Evolutionary conservation across 1,140 invertebrate species (phyloP).

Genomic region (Bombus breviceps): DNA sequence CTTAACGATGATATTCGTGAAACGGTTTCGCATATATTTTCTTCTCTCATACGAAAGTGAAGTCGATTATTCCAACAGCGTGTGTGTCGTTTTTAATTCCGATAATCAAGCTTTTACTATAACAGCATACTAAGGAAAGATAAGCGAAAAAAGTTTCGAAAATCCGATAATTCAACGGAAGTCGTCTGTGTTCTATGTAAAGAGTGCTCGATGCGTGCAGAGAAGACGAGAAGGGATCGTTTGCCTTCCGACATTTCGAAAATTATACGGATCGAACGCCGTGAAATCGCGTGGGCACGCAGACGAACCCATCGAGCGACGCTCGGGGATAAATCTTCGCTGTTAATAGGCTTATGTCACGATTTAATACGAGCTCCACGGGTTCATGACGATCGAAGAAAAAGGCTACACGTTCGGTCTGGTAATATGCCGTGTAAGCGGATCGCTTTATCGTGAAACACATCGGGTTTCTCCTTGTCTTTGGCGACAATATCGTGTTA

Average conservation of each 20-base stretch:
- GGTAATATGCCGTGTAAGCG: slow-evolving; percentile 8
- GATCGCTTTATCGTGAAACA: not conserved
- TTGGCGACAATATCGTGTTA: too few relatives aligned
- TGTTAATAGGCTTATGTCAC: slow-evolving; percentile 33
- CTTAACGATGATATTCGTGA: too few relatives aligned
- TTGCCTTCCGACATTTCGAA: not conserved
- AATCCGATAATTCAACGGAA: not conserved
- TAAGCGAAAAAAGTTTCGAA: not conserved
- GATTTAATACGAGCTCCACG: slow-evolving; percentile 14
- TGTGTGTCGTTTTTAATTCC: too few relatives aligned
- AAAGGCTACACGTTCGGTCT: not conserved
- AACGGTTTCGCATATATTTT: too few relatives aligned
- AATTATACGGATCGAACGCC: not conserved
- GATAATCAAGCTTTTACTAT: too few relatives aligned
- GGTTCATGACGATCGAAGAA: not conserved
- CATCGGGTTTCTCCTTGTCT: too few relatives aligned
- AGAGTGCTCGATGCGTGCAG: not conserved
- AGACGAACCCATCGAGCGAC: not conserved
- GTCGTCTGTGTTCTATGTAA: not conserved
- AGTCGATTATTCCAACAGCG: too few relatives aligned
- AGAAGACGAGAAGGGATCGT: not conserved
- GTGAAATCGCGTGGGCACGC: not conserved
- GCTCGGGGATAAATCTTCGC: not conserved
- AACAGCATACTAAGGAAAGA: not conserved
- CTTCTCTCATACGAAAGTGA: too few relatives aligned